Evolutionary conservation across 2,888 invertebrate species (phyloP), one percentile per base, ranked within the genome.

Genomic region (Selenia dentaria): DNA sequence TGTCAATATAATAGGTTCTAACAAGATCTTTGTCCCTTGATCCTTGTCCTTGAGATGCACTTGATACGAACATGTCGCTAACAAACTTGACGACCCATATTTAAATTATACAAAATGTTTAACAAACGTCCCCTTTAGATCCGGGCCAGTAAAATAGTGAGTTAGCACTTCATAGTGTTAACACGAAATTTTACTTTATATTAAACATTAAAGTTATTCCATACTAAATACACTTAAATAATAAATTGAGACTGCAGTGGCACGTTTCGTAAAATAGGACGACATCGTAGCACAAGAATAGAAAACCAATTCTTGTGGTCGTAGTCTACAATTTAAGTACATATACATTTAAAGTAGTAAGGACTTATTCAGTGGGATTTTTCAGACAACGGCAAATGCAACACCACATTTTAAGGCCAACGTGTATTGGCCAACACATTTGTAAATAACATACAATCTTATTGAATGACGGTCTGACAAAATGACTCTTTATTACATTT

Each of bases 121-220:
- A 32, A 28, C 36, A 37, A 22, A 28, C 36, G 27, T 41, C 41
- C 47, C 47, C 18, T 48, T 42, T 37, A 48, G 47, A 48, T 48
- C 47, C 47, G 47, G 47, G 47, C 41, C 16, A 34, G 41, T 37
- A 48, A 48, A 42, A 32, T 42, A 22, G 24, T 33, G 47, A 22
- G 31, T 20, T 32, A 48, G 8, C 40, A 31, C 26, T 36, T 26
- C 27, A 9, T 12, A 37, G 22, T 10, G 41, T 33, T 28, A 41
- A 33, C 37, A 33, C 41, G 33, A 24, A 37, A 47, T 37, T 41
- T 47, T 47, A 47, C 47, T 11, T 6, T 47, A n/a, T 12, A 22
- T 37, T 24, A 33, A 37, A 41, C 27, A 41, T 31, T 39, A 28
- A 24, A 29, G 29, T 32, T 27, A 31, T 35, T 29, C 35, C 29